Conservation (phyloP, 1,140 invertebrate genomes). For the Yoshiicerus persimilis region DNA sequence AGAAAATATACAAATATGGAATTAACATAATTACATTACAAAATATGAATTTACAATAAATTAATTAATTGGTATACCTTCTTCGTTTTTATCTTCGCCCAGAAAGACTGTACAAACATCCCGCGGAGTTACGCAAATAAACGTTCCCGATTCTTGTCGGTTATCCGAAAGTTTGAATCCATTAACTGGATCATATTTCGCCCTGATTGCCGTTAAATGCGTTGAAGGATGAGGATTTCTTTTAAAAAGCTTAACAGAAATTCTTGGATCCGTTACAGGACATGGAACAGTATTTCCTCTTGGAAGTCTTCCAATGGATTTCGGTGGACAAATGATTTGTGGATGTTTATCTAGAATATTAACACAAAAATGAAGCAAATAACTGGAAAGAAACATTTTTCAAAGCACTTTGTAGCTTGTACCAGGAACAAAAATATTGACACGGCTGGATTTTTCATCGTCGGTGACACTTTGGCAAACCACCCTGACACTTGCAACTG, state of each 20-base stretch:
- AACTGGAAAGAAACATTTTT: too few relatives aligned
- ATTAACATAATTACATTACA: neutral
- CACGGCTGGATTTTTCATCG: neutral
- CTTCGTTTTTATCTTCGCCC: neutral
- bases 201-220: neutral
- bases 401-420: neutral
- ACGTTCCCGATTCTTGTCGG: neutral
- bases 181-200: neutral
- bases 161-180: neutral
- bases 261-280: neutral
- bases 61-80: neutral
- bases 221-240: neutral
- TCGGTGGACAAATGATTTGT: neutral
- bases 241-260: neutral
- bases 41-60: neutral
- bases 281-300: neutral
- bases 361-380: neutral
- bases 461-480: neutral
- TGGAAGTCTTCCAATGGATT: neutral
- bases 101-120: neutral
- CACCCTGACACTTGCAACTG: neutral
- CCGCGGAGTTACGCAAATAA: neutral
- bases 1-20: neutral
- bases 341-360: neutral
- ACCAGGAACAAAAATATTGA: neutral